Conservation (phyloP, 2,113 vertebrate species). For the Tinamus guttatus region DNA sequence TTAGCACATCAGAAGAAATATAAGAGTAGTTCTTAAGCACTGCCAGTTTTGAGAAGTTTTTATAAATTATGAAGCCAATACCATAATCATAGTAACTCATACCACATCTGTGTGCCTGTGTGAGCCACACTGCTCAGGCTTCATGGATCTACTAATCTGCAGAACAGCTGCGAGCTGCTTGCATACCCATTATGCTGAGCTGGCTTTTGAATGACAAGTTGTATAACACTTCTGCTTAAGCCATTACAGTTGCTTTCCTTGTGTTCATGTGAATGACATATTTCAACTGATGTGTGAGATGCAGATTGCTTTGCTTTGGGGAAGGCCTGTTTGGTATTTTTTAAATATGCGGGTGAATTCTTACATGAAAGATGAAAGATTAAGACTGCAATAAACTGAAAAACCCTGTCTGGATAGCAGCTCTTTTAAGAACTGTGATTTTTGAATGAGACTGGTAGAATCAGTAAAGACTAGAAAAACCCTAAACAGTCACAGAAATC, state of each 20-base stretch:
- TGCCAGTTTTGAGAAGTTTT: background rate
- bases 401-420: background rate
- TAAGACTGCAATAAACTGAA: background rate
- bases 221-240: background rate
- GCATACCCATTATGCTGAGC: background rate
- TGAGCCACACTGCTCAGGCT: background rate
- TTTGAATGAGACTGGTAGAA: background rate
- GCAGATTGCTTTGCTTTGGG: background rate
- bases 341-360: background rate
- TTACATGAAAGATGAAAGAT: background rate
- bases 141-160: background rate
- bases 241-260: background rate
- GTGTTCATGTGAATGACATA: background rate
- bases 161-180: background rate
- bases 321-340: background rate
- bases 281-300: background rate
- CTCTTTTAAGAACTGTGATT: background rate
- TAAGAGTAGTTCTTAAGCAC: background rate
- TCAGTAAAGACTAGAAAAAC: background rate
- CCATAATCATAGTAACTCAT: background rate
- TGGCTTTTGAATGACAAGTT: background rate
- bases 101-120: background rate
- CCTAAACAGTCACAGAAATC: background rate
- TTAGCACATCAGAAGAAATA: background rate
- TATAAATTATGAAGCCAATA: background rate